phyloP scores from a whole-genome alignment of 2,797 vertebrate genomes.

The Parambassis ranga region DNA sequence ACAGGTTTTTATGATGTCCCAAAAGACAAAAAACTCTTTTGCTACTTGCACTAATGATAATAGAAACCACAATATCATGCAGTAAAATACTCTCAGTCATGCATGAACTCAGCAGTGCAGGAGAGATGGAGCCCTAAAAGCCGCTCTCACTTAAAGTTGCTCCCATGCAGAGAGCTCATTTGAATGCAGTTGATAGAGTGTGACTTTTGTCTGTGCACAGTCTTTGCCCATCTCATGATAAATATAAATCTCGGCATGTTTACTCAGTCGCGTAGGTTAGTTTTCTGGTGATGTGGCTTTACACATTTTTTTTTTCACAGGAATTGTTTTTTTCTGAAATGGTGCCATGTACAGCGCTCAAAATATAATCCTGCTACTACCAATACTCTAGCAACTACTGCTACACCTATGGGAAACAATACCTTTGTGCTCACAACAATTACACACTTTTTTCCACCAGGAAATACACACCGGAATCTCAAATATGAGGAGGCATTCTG shows the following conservation, averaged over 20 bases:
- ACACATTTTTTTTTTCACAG: background rate
- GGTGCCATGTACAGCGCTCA: background rate
- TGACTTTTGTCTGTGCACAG: slow-evolving; percentile 26
- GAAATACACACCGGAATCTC: slow-evolving; percentile 8
- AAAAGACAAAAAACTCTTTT: background rate
- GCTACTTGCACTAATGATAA: slow-evolving; percentile 14
- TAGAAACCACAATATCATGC: slow-evolving; percentile 25
- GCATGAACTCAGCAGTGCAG: slow-evolving; percentile 23
- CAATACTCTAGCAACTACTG: background rate
- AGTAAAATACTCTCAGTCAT: slow-evolving; percentile 38
- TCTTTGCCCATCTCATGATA: slow-evolving; percentile 10
- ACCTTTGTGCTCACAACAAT: slow-evolving; percentile 23
- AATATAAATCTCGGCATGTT: slow-evolving; percentile 18
- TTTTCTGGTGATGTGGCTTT: slow-evolving; percentile 7
- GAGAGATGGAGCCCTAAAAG: slow-evolving; percentile 33
- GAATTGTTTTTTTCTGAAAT: slow-evolving; percentile 5
- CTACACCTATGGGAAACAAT: slow-evolving; percentile 7
- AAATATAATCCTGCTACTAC: background rate
- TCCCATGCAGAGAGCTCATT: slow-evolving; percentile 37
- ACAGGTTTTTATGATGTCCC: background rate
- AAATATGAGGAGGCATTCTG: background rate
- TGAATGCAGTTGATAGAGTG: slow-evolving; percentile 37
- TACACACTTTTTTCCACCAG: slow-evolving; percentile 1
- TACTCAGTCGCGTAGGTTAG: slow-evolving; percentile 2
- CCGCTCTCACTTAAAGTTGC: slow-evolving; percentile 29